These are phyloP conservation scores for Leucozona laternaria DNA, from an alignment of 2,888 invertebrate genomes.

Conservation along the genomic window DNA sequence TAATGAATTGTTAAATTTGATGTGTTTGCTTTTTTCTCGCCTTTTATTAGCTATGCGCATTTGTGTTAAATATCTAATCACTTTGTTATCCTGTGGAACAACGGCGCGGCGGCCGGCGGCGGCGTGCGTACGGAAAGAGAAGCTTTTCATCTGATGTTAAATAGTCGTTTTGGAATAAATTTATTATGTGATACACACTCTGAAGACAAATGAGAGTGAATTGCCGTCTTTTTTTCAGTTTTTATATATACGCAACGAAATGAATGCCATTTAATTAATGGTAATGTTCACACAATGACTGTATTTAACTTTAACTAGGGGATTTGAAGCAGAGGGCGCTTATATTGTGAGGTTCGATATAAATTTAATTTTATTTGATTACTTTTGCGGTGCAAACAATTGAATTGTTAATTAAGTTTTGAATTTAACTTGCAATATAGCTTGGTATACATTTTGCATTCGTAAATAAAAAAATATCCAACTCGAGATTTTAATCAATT, in stretches of 20 bases:
- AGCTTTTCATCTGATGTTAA: neutral
- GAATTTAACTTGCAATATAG: neutral
- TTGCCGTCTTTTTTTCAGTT: neutral
- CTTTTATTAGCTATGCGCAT: neutral
- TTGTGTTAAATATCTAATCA: neutral
- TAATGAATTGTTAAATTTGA: neutral
- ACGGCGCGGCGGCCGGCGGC: too few relatives aligned
- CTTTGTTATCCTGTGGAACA: neutral
- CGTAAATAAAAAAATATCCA: neutral
- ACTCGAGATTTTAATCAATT: too few relatives aligned
- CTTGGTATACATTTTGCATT: neutral
- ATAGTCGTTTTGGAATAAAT: constrained; percentile 1
- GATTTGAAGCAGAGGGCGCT: neutral
- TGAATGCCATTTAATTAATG: neutral
- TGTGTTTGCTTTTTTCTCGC: neutral
- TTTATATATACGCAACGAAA: neutral
- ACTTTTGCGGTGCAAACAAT: neutral
- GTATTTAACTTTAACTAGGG: neutral
- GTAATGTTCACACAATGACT: neutral
- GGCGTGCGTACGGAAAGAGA: neutral
- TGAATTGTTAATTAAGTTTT: neutral
- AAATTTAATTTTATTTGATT: constrained; percentile 7
- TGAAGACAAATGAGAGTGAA: neutral
- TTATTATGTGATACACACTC: neutral
- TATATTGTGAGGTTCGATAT: neutral